These are phyloP conservation scores for Tachuris rubrigastra DNA, from an alignment of 2,113 vertebrate species.

Conservation along the genomic window DNA sequence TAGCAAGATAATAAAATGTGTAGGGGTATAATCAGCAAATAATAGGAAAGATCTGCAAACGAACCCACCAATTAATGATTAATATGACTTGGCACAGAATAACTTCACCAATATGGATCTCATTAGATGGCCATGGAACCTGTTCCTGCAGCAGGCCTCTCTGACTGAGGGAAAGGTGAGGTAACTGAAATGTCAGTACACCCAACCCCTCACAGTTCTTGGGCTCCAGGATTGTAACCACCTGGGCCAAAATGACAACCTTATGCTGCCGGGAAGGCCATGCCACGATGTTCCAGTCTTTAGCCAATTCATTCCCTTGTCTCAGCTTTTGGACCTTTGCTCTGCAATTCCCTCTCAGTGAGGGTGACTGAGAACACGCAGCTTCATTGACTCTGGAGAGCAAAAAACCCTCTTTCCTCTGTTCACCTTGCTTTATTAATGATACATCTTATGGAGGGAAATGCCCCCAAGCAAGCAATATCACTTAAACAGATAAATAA, in stretches of 20 bases:
- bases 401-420: not conserved
- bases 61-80: slow-evolving; percentile 71
- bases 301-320: slow-evolving; percentile 49
- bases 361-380: not conserved
- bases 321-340: slow-evolving; percentile 30
- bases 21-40: slow-evolving; percentile 70
- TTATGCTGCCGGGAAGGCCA: slow-evolving; percentile 55
- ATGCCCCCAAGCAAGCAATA: slow-evolving; percentile 61
- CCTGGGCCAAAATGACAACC: slow-evolving; percentile 77
- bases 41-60: slow-evolving; percentile 72
- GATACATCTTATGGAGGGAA: slow-evolving; percentile 41
- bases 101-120: slow-evolving; percentile 73
- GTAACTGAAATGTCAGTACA: slow-evolving; percentile 66
- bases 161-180: slow-evolving; percentile 69
- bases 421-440: slow-evolving; percentile 63
- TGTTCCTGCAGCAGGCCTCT: slow-evolving; percentile 68
- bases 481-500: slow-evolving; percentile 77
- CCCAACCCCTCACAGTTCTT: slow-evolving; percentile 23
- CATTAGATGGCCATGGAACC: slow-evolving; percentile 73
- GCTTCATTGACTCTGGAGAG: not conserved
- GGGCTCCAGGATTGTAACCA: slow-evolving; percentile 69
- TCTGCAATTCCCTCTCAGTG: slow-evolving; percentile 32
- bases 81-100: slow-evolving; percentile 68
- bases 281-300: slow-evolving; percentile 17
- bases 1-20: slow-evolving; percentile 74